phyloP scores from a whole-genome alignment of 2,797 vertebrate species.

The Dryobates pubescens region DNA sequence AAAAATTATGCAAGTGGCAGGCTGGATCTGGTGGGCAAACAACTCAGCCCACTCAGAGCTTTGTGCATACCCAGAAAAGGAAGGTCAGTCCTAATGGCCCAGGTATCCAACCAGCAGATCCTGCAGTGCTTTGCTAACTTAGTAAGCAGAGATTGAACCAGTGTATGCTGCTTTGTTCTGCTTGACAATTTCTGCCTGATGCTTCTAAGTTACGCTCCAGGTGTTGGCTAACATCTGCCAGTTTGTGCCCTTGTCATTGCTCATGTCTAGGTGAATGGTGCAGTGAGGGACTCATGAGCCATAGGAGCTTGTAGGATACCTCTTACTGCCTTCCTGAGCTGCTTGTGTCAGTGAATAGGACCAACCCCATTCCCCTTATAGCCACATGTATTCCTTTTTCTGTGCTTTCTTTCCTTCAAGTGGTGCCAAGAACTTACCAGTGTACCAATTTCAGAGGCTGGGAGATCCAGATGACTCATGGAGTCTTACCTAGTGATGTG shows the following conservation, averaged over 20 bases:
- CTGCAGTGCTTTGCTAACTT: background rate
- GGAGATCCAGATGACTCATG: background rate
- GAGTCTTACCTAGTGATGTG: background rate
- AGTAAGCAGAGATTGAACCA: background rate
- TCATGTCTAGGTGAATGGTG: background rate
- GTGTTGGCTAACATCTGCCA: background rate
- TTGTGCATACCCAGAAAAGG: too few relatives aligned
- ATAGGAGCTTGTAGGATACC: rapidly evolving
- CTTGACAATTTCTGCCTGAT: background rate
- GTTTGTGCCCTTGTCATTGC: background rate
- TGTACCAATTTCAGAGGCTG: background rate
- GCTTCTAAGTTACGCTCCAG: background rate
- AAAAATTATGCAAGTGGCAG: background rate
- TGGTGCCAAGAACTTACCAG: background rate
- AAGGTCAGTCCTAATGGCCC: background rate
- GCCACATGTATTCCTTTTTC: background rate
- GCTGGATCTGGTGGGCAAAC: background rate
- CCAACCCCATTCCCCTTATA: background rate
- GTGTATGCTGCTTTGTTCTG: background rate
- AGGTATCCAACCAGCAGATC: background rate
- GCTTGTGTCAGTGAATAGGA: background rate
- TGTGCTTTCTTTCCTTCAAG: background rate
- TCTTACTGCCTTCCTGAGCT: background rate
- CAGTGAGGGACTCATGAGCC: background rate
- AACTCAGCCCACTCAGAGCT: rapidly evolving